A percentile compares a stretch with the other conserved stretches of the same genome.
phyloP scores from a whole-genome alignment of 2,888 invertebrate genomes.

The Agonum fuliginosum region DNA sequence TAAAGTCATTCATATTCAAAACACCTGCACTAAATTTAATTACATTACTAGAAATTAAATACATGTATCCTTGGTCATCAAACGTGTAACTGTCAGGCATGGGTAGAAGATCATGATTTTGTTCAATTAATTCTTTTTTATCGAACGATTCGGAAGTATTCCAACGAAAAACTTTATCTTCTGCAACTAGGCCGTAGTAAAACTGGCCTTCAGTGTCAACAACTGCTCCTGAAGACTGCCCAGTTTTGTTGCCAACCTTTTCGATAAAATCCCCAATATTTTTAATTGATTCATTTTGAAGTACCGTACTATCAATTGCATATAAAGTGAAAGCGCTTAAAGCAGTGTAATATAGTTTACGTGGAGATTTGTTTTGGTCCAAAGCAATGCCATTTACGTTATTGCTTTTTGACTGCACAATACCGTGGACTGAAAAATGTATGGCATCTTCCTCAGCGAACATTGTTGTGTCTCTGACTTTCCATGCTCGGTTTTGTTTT shows the following conservation, averaged over 20 bases:
- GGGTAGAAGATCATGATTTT: constrained; percentile 79
- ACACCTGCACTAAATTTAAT: constrained; percentile 78
- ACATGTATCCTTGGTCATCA: constrained; percentile 79
- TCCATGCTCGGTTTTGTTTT: constrained; percentile 80
- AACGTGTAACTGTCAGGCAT: constrained; percentile 84
- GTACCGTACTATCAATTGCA: constrained; percentile 76
- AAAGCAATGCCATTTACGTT: constrained; percentile 81
- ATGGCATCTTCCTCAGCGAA: constrained; percentile 76
- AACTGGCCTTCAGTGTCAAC: constrained; percentile 80
- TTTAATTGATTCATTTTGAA: constrained; percentile 74
- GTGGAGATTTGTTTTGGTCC: constrained; percentile 71
- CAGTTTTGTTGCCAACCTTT: constrained; percentile 77
- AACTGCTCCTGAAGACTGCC: constrained; percentile 82
- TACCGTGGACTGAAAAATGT: constrained; percentile 77
- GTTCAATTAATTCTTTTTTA: constrained; percentile 77
- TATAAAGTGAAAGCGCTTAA: constrained; percentile 79
- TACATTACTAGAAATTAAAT: constrained; percentile 79
- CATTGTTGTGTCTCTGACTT: constrained; percentile 82
- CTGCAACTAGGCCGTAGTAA: constrained; percentile 80
- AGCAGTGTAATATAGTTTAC: constrained; percentile 79
- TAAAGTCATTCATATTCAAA: constrained; percentile 74
- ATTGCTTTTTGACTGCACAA: constrained; percentile 68
- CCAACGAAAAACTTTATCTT: constrained; percentile 82
- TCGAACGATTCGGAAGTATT: constrained; percentile 76
- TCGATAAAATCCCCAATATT: constrained; percentile 71